Percentiles rank a stretch among this genome's conserved stretches.
These are phyloP conservation scores for Mormyrus lacerda DNA, from an alignment of 2,113 vertebrate species.

Conservation along the genomic window DNA sequence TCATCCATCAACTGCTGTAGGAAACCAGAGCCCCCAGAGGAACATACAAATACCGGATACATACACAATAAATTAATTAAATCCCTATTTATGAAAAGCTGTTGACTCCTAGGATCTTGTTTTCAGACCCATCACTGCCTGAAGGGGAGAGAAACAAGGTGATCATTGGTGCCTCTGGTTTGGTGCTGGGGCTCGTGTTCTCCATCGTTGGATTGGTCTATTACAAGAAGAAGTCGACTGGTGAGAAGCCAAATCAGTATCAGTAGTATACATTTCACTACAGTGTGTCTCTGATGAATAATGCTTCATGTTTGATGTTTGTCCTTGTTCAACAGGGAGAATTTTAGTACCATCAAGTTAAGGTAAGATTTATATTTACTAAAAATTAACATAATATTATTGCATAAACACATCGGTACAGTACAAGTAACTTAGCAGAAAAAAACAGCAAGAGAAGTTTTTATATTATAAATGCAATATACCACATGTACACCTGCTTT, in stretches of 20 bases:
- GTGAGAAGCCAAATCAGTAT: background rate
- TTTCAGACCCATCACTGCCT: background rate
- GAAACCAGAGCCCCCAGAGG: background rate
- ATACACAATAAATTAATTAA: background rate
- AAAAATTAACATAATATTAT: background rate
- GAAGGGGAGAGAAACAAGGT: slow-evolving; percentile 20
- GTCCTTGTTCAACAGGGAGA: background rate
- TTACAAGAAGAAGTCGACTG: slow-evolving; percentile 25
- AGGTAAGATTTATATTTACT: background rate
- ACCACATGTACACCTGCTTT: background rate
- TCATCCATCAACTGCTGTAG: background rate
- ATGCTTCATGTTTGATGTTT: background rate
- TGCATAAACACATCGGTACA: background rate
- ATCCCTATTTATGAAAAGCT: background rate
- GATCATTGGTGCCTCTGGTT: slow-evolving; percentile 15
- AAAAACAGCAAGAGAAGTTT: background rate
- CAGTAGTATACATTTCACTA: background rate
- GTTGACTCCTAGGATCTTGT: background rate
- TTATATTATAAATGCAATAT: background rate
- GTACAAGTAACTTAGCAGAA: background rate
- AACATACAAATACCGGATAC: background rate
- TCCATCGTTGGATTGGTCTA: slow-evolving; percentile 14
- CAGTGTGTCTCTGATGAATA: background rate
- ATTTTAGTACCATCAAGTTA: slow-evolving; percentile 17
- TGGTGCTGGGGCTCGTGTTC: slow-evolving; percentile 6